Evolutionary conservation across 2,113 vertebrate species (phyloP).

Genomic region (Cyanoramphus novaezelandiae): DNA sequence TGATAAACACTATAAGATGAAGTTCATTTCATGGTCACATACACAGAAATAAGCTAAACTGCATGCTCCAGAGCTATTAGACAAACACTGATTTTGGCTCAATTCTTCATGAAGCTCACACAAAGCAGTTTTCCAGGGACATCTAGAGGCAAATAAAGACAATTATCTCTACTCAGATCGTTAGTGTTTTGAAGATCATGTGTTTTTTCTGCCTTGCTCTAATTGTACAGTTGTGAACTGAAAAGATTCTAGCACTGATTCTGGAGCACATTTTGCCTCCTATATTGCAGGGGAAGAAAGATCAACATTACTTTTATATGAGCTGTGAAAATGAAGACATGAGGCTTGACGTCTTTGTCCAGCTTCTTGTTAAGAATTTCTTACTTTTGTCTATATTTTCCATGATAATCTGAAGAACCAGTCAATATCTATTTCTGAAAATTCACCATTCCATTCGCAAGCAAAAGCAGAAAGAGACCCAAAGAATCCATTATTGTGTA

Average conservation of each 20-base stretch:
- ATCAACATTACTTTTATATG: neutral
- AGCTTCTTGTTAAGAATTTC: neutral
- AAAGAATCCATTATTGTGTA: neutral
- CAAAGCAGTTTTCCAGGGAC: neutral
- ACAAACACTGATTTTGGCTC: neutral
- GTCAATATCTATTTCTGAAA: neutral
- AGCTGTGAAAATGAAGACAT: neutral
- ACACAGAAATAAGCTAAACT: neutral
- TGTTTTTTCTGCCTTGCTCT: neutral
- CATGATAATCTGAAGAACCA: neutral
- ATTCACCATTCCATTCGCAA: neutral
- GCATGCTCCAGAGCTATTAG: neutral
- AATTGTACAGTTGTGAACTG: neutral
- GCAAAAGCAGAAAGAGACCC: neutral
- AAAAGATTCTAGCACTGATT: neutral
- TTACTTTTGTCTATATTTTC: neutral
- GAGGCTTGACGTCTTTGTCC: neutral
- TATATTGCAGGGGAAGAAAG: neutral
- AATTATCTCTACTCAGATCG: neutral
- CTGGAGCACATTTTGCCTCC: neutral
- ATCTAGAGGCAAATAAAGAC: neutral
- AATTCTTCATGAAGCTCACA: neutral
- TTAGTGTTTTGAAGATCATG: neutral
- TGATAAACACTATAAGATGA: neutral
- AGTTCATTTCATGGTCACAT: neutral